Evolutionary conservation across 2,113 vertebrate species (phyloP), one percentile per base, ranked within the genome.

Genomic region (Galemys pyrenaicus): DNA sequence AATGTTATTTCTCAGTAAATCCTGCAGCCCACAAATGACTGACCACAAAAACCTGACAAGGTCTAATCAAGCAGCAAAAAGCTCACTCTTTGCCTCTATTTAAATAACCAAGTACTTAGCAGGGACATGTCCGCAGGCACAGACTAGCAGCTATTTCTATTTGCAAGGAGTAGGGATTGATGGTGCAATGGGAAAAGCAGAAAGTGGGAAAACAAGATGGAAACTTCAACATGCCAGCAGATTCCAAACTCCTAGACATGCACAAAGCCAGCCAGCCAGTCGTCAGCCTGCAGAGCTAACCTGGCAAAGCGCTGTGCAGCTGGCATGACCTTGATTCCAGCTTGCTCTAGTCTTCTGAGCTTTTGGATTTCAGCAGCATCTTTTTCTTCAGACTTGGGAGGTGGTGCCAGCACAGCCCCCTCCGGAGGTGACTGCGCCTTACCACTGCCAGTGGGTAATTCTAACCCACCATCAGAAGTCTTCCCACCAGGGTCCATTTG

Each of bases 281-380:
- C 82, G 30, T 58, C 0, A 2, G 83, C n/a, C 24, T 3, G 75
- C 89, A 77, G 58, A 89, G 97, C 99, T 99, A 97, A 99, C 99
- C 99, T 99, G 98, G 98, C 96, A 65, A 99, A 99, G 93, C 98
- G 99, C 96, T 98, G 98, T 2, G 98, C 97, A 56, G 99, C 99
- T 17, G 99, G 99, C 97, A 99, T 98, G 92, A 99, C 98, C 97
- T 98, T 99, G 96, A 99, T 99, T 56, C 99, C 99, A 44, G 99
- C 99, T 97, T 99, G 98, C 97, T 99, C 97, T 2, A 99, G 98
- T 97, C 96, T 98, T 96, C 98, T 98, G 95, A 99, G 97, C 96
- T 98, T 99, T 89, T 75, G 98, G 65, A 98, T 97, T 93, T 99
- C 98, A 87, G 98, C 94, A 44, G 98, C 97, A 54, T 97, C 98